Evolutionary conservation across 2,888 invertebrate species (phyloP), one percentile per base, ranked within the genome.

Genomic region (Cryptocheilus praepositus): DNA sequence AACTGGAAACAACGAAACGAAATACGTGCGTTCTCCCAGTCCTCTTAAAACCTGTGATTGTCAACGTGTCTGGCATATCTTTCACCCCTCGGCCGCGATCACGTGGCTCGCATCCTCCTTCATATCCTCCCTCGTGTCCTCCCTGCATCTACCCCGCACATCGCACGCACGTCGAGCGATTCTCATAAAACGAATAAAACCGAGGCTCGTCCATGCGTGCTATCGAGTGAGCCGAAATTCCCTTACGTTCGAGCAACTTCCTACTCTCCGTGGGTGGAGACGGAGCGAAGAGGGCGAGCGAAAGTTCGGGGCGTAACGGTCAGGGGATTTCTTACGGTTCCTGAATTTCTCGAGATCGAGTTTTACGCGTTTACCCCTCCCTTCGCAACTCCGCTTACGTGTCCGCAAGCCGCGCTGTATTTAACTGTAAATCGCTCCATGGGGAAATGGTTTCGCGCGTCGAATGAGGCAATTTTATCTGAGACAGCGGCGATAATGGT

Each of bases 161-260:
- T 36, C 36, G 36, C 36, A 36, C 36, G 36, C 36, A 36, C 46
- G 74, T 64, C 68, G 67, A 59, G 71, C 66, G 59, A 68, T 68
- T 68, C 75, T 75, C 74, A 53, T 74, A 74, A 74, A 74, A 69
- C 71, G 75, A 69, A 75, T 75, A 71, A 74, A 74, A 57, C 36
- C 71, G 55, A 58, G 71, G 51, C 45, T 64, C 70, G 62, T 54
- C 67, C 71, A 70, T 76, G 78, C 79, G 70, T 78, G 67, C 67
- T 74, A 77, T 77, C 73, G 75, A 73, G 71, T 64, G 59, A 80
- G 69, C 59, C 73, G 75, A 18, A 70, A 75, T 77, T 77, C 71
- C 73, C 75, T 80, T 71, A 73, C 71, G 70, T 77, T 52, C 58
- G 61, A 80, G 21, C 57, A 62, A 80, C 36, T 61, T 64, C 36